Conservation (phyloP, 2,888 invertebrate genomes). For the Polylopha cassiicola region DNA sequence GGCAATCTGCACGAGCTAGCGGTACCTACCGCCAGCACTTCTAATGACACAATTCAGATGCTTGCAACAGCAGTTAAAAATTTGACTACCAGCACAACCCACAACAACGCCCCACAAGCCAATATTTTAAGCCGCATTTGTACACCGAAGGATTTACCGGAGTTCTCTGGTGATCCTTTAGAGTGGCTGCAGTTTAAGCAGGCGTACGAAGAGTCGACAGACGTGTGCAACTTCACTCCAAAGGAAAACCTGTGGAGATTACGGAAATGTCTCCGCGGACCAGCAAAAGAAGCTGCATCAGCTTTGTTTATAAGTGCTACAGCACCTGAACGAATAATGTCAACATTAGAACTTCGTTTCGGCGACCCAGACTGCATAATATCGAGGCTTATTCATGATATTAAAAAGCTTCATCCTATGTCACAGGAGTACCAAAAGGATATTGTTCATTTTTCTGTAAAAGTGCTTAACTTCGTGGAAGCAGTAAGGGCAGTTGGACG, state of each 20-base stretch:
- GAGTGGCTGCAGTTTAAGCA: slow-evolving; percentile 13
- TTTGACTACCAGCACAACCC: background rate
- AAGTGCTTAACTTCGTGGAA: slow-evolving; percentile 12
- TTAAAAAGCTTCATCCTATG: slow-evolving; percentile 3
- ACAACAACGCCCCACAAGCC: background rate
- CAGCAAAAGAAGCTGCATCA: slow-evolving; percentile 4
- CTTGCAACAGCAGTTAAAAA: background rate
- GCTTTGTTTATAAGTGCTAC: slow-evolving; percentile 6
- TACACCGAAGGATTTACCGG: slow-evolving; percentile 9
- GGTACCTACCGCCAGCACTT: background rate
- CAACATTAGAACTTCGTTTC: slow-evolving; percentile 8
- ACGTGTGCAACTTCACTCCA: slow-evolving; percentile 4
- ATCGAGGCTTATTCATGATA: background rate
- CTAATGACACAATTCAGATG: background rate
- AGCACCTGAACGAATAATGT: background rate
- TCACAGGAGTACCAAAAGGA: slow-evolving; percentile 4
- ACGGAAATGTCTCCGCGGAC: slow-evolving; percentile 3
- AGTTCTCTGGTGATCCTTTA: slow-evolving; percentile 9
- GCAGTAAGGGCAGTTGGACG: slow-evolving; percentile 3
- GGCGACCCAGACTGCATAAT: slow-evolving; percentile 6
- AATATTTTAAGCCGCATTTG: slow-evolving; percentile 1
- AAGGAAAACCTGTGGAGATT: slow-evolving; percentile 6
- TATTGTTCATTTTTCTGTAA: slow-evolving; percentile 5
- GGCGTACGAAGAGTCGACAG: slow-evolving; percentile 8
- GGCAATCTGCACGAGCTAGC: background rate